phyloP scores from a whole-genome alignment of 2,888 invertebrate genomes.

The Esperia sulphurella region DNA sequence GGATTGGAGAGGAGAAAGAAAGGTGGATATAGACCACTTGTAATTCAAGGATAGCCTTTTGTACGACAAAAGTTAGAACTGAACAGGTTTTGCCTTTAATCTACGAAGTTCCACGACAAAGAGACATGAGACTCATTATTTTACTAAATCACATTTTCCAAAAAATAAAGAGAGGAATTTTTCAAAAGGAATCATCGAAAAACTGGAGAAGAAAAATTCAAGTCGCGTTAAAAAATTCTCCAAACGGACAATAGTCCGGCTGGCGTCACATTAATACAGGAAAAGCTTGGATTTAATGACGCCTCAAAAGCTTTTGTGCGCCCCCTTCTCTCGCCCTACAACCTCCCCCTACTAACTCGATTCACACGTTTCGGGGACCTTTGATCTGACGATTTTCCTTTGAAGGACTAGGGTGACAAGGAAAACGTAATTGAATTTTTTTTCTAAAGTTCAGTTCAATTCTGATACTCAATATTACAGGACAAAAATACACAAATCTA shows the following conservation, averaged over 20 bases:
- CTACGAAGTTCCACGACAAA: slow-evolving; percentile 18
- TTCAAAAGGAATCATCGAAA: slow-evolving; percentile 40
- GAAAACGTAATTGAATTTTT: background rate
- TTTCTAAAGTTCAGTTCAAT: too few relatives aligned
- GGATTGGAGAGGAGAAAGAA: too few relatives aligned
- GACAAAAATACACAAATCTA: too few relatives aligned
- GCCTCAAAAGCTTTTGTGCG: slow-evolving; percentile 41
- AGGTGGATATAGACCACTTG: too few relatives aligned
- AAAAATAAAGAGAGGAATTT: slow-evolving; percentile 41
- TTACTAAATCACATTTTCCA: slow-evolving; percentile 34
- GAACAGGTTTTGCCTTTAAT: slow-evolving; percentile 5
- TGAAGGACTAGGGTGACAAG: slow-evolving; percentile 25
- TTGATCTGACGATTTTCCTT: slow-evolving; percentile 48
- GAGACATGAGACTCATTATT: slow-evolving; percentile 38
- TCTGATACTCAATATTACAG: too few relatives aligned
- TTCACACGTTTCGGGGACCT: slow-evolving; percentile 53
- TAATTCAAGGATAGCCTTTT: too few relatives aligned
- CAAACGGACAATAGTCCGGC: slow-evolving; percentile 37
- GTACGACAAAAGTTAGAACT: background rate
- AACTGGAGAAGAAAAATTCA: slow-evolving; percentile 18
- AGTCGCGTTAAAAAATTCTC: slow-evolving; percentile 28
- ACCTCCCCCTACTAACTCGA: slow-evolving; percentile 34
- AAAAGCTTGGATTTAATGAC: slow-evolving; percentile 54
- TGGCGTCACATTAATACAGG: slow-evolving; percentile 34
- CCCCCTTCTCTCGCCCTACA: slow-evolving; percentile 20